Percentiles rank a stretch among this genome's conserved stretches.
Evolutionary conservation across 2,888 invertebrate species (phyloP).

Genomic region (Oxystoma pomonae): DNA sequence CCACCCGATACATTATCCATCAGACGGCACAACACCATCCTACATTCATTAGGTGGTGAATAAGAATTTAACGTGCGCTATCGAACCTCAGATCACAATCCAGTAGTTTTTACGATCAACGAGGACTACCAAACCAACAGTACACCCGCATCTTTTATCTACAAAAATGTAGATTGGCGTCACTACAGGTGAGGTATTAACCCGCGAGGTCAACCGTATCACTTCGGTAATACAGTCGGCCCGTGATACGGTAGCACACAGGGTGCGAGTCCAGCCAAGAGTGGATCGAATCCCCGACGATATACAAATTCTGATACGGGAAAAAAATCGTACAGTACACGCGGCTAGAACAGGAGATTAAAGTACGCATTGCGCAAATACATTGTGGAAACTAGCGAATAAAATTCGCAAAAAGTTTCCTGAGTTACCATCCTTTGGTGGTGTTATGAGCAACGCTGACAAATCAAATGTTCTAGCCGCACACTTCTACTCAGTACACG

Average conservation of each 20-base stretch:
- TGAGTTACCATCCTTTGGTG: not conserved
- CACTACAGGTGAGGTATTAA: not conserved
- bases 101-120: not conserved
- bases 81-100: constrained; percentile 8
- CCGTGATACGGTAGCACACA: not conserved
- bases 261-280: not conserved
- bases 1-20: constrained; percentile 6
- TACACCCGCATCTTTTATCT: not conserved
- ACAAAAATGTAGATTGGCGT: constrained; percentile 2
- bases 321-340: not conserved
- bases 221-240: not conserved
- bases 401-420: not conserved
- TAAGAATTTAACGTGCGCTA: not conserved
- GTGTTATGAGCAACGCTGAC: not conserved
- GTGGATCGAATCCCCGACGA: not conserved
- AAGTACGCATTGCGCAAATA: not conserved
- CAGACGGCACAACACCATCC: constrained; percentile 5
- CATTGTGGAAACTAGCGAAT: not conserved
- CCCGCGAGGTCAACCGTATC: not conserved
- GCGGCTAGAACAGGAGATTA: not conserved
- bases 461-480: constrained; percentile 1
- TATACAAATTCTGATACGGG: not conserved
- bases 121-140: not conserved
- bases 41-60: constrained; percentile 10
- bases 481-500: not conserved